Conservation (phyloP, 2,888 invertebrate species). For the Lepetodrilus schrolli region DNA sequence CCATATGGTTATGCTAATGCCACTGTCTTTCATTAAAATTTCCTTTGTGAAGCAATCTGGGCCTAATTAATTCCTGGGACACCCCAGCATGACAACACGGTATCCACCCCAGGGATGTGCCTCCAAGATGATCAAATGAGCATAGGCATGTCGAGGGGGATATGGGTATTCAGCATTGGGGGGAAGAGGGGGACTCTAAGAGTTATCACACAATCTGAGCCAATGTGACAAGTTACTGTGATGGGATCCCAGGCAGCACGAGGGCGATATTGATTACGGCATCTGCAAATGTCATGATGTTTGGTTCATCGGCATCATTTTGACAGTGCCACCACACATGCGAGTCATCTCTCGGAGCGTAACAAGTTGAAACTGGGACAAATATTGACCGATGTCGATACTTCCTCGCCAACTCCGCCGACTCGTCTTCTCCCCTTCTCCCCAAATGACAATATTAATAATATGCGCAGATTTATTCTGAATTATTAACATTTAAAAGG, state of each 20-base stretch:
- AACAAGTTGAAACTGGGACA: conserved; percentile 18
- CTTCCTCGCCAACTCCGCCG: neutral
- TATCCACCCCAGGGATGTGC: conserved; percentile 19
- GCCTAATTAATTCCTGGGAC: conserved; percentile 38
- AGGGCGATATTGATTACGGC: conserved; percentile 1
- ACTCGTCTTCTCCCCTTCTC: neutral
- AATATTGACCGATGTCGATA: neutral
- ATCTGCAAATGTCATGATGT: conserved; percentile 26
- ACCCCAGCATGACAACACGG: conserved; percentile 27
- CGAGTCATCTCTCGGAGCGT: neutral
- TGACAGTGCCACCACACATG: conserved; percentile 27
- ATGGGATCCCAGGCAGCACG: neutral
- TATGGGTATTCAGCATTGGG: too few species aligned
- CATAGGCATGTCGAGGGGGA: conserved; percentile 17
- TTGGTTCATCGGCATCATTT: conserved; percentile 8
- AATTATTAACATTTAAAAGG: conserved; percentile 26
- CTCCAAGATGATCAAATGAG: conserved; percentile 21
- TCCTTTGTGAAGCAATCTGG: conserved; percentile 35
- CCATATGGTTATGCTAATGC: conserved; percentile 29
- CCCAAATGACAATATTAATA: neutral
- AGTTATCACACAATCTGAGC: neutral
- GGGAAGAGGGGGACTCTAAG: neutral
- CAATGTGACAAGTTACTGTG: conserved; percentile 6
- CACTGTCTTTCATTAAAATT: conserved; percentile 38
- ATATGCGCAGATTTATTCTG: conserved; percentile 19